These are phyloP conservation scores for Beroe forskalii DNA, from an alignment of 37 sponge, comb jelly and placozoan genomes.

Conservation along the genomic window DNA sequence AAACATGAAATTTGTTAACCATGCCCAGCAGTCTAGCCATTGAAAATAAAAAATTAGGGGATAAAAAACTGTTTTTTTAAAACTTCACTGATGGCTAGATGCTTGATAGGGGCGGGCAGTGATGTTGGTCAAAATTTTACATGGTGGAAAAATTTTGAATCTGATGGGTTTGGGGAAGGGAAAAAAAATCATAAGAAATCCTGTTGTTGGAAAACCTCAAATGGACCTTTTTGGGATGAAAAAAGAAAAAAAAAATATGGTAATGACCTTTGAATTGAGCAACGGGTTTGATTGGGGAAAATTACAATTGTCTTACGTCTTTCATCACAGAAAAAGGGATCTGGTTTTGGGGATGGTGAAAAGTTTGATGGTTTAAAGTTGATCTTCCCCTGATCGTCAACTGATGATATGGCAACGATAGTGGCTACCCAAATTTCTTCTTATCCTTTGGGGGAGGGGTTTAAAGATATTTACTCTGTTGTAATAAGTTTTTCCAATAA, in stretches of 20 bases:
- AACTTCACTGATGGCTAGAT: neutral
- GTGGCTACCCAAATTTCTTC: neutral
- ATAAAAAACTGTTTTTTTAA: conserved; percentile 11
- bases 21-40: neutral
- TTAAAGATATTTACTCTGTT: conserved; percentile 21
- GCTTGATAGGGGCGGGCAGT: conserved; percentile 34
- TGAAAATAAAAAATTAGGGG: neutral
- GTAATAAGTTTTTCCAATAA: conserved; percentile 53
- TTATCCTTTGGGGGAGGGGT: neutral
- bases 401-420: conserved; percentile 47
- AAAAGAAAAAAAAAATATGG: conserved; percentile 19
- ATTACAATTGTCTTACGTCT: neutral
- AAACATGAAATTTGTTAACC: neutral
- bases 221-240: conserved; percentile 14
- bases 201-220: conserved; percentile 44
- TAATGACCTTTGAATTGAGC: neutral
- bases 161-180: neutral
- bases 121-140: conserved; percentile 36
- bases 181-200: conserved; percentile 2
- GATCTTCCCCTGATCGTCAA: conserved; percentile 50
- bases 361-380: conserved; percentile 33
- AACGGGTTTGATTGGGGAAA: too few relatives aligned
- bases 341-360: conserved; percentile 34
- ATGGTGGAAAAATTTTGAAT: neutral
- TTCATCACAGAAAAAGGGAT: neutral